Evolutionary conservation across 2,797 vertebrate genomes (phyloP).

Genomic region (Helicolenus hilgendorfi): DNA sequence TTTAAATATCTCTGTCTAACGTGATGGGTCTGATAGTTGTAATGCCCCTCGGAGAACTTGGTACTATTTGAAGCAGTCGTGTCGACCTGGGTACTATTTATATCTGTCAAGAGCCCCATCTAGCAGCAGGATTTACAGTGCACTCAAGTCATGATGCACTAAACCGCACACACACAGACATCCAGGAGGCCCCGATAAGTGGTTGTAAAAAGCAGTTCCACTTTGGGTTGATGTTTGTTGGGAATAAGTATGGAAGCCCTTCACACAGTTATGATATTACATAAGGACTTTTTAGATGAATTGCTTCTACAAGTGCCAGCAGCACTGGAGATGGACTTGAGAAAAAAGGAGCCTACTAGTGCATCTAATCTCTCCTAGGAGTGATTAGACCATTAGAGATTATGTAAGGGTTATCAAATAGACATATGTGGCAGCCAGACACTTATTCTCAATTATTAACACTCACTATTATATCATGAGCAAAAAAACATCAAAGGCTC

Average conservation of each 20-base stretch:
- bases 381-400: slow-evolving; percentile 29
- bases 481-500: slow-evolving; percentile 15
- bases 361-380: slow-evolving; percentile 12
- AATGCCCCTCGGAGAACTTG: slow-evolving; percentile 8
- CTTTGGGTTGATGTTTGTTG: slow-evolving; percentile 38
- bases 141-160: slow-evolving; percentile 56
- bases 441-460: slow-evolving; percentile 7
- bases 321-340: background rate
- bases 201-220: slow-evolving; percentile 53
- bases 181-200: slow-evolving; percentile 13
- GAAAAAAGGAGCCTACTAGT: background rate
- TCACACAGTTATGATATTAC: slow-evolving; percentile 39
- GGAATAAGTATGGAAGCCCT: slow-evolving; percentile 35
- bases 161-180: slow-evolving; percentile 26
- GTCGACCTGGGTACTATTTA: slow-evolving; percentile 59
- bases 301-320: slow-evolving; percentile 24
- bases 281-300: slow-evolving; percentile 26
- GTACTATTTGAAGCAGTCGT: slow-evolving; percentile 46
- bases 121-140: slow-evolving; percentile 50
- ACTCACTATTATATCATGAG: background rate
- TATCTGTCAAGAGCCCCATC: slow-evolving; percentile 55
- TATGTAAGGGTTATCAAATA: slow-evolving; percentile 9
- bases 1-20: slow-evolving; percentile 26
- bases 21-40: slow-evolving; percentile 7
- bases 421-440: slow-evolving; percentile 4